These are phyloP conservation scores for Chaetodon auriga DNA, from an alignment of 2,113 vertebrate genomes.

Conservation along the genomic window DNA sequence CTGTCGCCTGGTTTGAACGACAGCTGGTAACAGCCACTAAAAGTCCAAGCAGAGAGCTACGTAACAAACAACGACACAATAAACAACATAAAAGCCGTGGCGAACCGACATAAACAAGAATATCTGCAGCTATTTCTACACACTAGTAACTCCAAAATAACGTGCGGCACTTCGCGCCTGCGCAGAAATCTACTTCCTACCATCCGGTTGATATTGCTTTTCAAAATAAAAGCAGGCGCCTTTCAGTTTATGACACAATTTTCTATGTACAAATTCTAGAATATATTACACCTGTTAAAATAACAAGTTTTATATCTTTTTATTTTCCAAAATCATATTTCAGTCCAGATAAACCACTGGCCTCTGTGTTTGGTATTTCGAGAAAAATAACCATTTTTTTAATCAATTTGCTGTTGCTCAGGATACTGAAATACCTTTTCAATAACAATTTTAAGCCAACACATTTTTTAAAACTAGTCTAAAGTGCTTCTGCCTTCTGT, in stretches of 20 bases:
- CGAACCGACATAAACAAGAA: rapidly evolving
- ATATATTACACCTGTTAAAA: background rate
- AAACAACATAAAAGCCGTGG: background rate
- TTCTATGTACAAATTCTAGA: background rate
- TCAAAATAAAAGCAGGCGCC: slow-evolving; percentile 62
- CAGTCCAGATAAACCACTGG: background rate
- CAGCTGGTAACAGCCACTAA: background rate
- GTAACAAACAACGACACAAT: rapidly evolving
- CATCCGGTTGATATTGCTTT: background rate
- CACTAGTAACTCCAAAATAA: slow-evolving; percentile 45
- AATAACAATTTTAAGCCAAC: background rate
- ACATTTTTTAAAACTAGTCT: background rate
- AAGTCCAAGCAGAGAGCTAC: background rate
- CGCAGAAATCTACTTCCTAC: background rate
- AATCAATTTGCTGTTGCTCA: background rate
- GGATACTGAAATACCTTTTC: background rate
- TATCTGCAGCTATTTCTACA: background rate
- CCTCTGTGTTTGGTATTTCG: background rate
- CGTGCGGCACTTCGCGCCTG: slow-evolving; percentile 39
- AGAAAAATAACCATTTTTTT: background rate
- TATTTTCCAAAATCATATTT: background rate
- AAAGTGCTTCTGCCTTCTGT: too few relatives aligned
- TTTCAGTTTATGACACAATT: background rate
- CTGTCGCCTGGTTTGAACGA: rapidly evolving
- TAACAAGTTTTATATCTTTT: background rate